Conservation (phyloP, 2,797 vertebrate genomes). For the Amniataba percoides region DNA sequence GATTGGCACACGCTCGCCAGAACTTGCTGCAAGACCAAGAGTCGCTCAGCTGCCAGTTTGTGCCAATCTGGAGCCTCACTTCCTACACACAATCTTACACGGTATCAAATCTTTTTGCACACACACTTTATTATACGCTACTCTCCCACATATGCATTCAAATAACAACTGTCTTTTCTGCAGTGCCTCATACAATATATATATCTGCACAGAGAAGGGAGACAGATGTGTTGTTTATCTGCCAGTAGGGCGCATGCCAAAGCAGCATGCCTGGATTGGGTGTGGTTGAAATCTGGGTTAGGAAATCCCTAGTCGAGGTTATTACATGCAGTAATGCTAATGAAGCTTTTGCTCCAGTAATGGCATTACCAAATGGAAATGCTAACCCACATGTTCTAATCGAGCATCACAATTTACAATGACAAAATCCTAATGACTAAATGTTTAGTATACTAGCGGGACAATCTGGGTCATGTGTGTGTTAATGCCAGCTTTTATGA, state of each 20-base stretch:
- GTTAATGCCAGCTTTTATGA: conserved; percentile 35
- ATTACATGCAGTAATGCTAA: conserved; percentile 74
- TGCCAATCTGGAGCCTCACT: conserved; percentile 61
- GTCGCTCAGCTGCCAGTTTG: conserved; percentile 47
- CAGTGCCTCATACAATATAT: conserved; percentile 56
- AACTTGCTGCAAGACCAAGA: conserved; percentile 55
- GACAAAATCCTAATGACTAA: conserved; percentile 60
- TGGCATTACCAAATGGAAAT: conserved; percentile 63
- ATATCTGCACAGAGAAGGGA: conserved; percentile 45
- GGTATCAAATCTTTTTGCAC: conserved; percentile 26
- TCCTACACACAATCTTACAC: conserved; percentile 28
- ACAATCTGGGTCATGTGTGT: conserved; percentile 43
- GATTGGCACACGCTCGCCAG: conserved; percentile 60
- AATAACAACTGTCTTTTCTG: conserved; percentile 36
- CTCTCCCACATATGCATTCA: neutral
- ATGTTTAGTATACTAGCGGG: conserved; percentile 36
- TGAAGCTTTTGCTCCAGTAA: conserved; percentile 72
- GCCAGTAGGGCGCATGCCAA: conserved; percentile 63
- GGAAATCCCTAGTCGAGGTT: conserved; percentile 74
- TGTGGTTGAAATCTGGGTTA: conserved; percentile 77
- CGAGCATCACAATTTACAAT: conserved; percentile 53
- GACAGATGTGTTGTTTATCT: conserved; percentile 66
- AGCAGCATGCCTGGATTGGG: conserved; percentile 62
- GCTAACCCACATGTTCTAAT: conserved; percentile 57
- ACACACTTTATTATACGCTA: conserved; percentile 4